Evolutionary conservation across 2,888 invertebrate genomes (phyloP), one percentile per base, ranked within the genome.

Genomic region (Cryptocheilus praepositus): DNA sequence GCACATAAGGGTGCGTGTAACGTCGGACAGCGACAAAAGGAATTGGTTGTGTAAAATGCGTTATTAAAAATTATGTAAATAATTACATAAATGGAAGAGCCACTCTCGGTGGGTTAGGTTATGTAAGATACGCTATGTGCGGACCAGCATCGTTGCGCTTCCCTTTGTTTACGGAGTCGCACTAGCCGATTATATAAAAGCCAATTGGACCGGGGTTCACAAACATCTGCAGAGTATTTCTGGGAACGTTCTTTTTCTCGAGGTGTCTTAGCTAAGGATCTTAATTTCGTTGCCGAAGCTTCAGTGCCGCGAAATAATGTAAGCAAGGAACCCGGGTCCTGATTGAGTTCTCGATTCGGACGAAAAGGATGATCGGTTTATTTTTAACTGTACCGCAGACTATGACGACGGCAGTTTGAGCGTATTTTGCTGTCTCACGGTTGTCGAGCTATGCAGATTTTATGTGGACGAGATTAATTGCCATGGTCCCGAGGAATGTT

Each of bases 41-140:
- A 46, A 61, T 65, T 49, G 55, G 55, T 65, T 54, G 54, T 57
- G 60, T 49, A 53, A 62, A 46, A 25, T 28, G 64, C 61, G 62
- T 74, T 75, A 74, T 71, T 75, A 76, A 73, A 76, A 77, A 77
- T 79, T 77, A 80, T 77, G 64, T 76, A 81, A 81, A 80, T 71
- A 76, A 77, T 80, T 81, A 76, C 74, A 73, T 76, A 76, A 81
- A 79, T 67, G 49, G 49, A 52, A 36, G 36, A 36, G 36, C 11
- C 36, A 11, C 36, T 36, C 36, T 57, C 44, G n/a, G 61, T 18
- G 51, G 45, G 49, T 16, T n/a, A n/a, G n/a, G 66, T 74, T 74
- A 74, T 68, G 57, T 74, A 74, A 74, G 61, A 46, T 44, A 45
- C 28, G 51, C 57, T 25, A 58, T 57, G 28, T 28, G 28, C 28